Conservation (phyloP, 2,888 invertebrate genomes). For the Drepanosiphum platanoidis region DNA sequence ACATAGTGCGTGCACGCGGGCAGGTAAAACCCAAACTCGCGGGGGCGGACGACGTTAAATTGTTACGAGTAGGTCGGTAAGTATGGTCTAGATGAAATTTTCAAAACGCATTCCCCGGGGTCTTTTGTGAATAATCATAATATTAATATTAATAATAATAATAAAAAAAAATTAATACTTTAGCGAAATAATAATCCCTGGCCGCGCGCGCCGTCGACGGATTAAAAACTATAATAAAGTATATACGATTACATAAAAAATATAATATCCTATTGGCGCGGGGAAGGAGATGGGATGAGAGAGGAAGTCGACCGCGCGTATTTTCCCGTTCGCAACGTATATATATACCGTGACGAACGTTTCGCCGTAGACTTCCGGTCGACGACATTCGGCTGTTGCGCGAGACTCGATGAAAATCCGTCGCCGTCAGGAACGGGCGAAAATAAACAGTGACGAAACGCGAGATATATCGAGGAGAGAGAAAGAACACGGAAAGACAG, state of each 20-base stretch:
- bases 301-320: neutral
- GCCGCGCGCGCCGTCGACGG: neutral
- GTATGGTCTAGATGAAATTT: neutral
- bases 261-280: neutral
- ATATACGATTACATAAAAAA: neutral
- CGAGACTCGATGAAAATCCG: no score
- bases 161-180: neutral
- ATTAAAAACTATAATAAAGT: neutral
- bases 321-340: neutral
- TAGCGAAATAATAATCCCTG: neutral
- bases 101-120: neutral
- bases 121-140: neutral
- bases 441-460: no score
- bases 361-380: no score
- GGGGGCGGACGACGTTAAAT: neutral
- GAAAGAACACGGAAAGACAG: no score
- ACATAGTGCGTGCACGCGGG: neutral
- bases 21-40: neutral
- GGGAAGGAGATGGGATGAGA: neutral
- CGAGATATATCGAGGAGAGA: no score
- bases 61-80: conserved; percentile 34
- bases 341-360: no score
- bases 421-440: no score
- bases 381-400: no score
- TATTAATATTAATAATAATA: neutral